Evolutionary conservation across 2,113 vertebrate genomes (phyloP), one percentile per base, ranked within the genome.

Genomic region (Nestor notabilis): DNA sequence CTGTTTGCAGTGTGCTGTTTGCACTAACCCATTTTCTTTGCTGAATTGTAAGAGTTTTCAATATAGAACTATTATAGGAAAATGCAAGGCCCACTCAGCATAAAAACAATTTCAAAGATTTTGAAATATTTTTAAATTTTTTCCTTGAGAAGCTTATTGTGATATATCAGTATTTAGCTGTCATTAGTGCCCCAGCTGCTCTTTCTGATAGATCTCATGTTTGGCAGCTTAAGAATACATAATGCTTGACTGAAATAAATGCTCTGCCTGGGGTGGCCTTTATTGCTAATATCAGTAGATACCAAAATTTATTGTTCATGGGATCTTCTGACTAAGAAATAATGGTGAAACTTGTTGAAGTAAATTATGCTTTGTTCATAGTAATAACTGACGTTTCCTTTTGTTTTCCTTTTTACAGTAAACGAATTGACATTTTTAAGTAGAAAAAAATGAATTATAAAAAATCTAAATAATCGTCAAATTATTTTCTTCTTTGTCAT

Each of bases 231-330:
- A 84, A 84, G 44, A 92, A 89, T 46, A 66, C 70, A 65, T 76
- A 96, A 76, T 44, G 31, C 6, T 84, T 93, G 72, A 44, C 47
- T 69, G 52, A 93, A 94, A 91, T 82, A 87, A 95, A 89, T 79
- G 44, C 21, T 84, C 18, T 4, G 4, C 65, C 80, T 69, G 33
- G 17, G 80, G 72, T 89, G 69, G 56, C 53, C 77, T 93, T 93
- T 76, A 87, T 93, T 93, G 24, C 17, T 80, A 86, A 86, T 87
- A 19, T 75, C 60, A 83, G 47, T 83, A 87, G 79, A 92, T 72
- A 78, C 33, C 27, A 52, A 92, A 94, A 92, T 82, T 55, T 68
- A 35, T 92, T 92, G 68, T 89, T 96, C 79, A 58, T 37, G 5
- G 17, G 55, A 90, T 84, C 29, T 92, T 95, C 79, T 77, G 72